phyloP scores from a whole-genome alignment of 1,140 invertebrate species.

The Drosophila quadrilineata region DNA sequence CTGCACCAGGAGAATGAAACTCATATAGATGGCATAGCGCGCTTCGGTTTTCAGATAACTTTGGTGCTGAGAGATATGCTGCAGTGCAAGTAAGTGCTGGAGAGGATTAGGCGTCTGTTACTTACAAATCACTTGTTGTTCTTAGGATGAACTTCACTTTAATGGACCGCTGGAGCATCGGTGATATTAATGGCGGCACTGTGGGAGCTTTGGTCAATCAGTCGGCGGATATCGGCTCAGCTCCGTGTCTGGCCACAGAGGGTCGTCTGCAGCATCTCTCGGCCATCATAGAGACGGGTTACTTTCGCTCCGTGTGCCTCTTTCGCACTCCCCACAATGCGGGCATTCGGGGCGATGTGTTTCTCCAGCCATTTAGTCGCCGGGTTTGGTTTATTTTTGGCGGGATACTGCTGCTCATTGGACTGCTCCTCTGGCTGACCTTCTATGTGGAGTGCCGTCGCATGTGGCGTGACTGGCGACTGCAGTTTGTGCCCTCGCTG shows the following conservation, averaged over 20 bases:
- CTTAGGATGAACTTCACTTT: conserved; percentile 54
- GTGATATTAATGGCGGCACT: conserved; percentile 49
- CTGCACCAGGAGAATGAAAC: conserved; percentile 47
- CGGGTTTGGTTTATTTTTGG: conserved; percentile 64
- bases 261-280: conserved; percentile 50
- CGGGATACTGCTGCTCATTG: conserved; percentile 38
- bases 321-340: conserved; percentile 74
- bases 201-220: conserved; percentile 55
- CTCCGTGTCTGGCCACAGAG: conserved; percentile 48
- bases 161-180: conserved; percentile 58
- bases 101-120: background rate
- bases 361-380: conserved; percentile 61
- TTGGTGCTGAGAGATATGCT: conserved; percentile 44
- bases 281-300: conserved; percentile 56
- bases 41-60: conserved; percentile 58
- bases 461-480: conserved; percentile 18
- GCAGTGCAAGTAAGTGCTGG: conserved; percentile 39
- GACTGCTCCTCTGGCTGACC: conserved; percentile 52
- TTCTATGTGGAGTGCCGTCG: conserved; percentile 59
- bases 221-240: conserved; percentile 53
- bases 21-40: conserved; percentile 48
- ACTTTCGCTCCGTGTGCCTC: conserved; percentile 62
- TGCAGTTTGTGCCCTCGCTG: conserved; percentile 60
- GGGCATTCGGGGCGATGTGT: conserved; percentile 58
- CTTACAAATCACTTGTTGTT: background rate